Percentiles rank a stretch among this genome's conserved stretches.
phyloP scores from a whole-genome alignment of 2,797 vertebrate genomes.

The Phalloptychus januarius region DNA sequence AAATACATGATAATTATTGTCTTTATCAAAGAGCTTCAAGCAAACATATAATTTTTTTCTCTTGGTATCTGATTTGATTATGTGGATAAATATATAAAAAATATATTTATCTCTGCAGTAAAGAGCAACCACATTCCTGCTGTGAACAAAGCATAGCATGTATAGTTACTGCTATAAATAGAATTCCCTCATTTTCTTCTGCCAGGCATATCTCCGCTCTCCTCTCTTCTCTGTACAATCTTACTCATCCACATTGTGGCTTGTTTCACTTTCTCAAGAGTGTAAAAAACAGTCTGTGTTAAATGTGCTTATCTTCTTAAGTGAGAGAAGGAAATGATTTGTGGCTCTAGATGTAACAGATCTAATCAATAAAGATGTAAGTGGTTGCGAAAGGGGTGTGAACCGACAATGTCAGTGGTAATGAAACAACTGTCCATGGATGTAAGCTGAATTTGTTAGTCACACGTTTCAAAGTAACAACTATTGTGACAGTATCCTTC shows the following conservation, averaged over 20 bases:
- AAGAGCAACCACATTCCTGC: background rate
- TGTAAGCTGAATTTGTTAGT: constrained; percentile 50
- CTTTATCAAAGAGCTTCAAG: background rate
- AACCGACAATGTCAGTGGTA: constrained; percentile 25
- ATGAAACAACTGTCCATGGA: constrained; percentile 46
- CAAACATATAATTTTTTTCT: background rate
- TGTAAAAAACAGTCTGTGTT: constrained; percentile 7
- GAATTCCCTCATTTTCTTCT: background rate
- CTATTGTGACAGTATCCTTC: constrained; percentile 23
- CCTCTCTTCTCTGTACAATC: background rate
- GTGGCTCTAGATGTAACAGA: constrained; percentile 28
- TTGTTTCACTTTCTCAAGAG: background rate
- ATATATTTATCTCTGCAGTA: background rate
- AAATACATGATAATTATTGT: background rate
- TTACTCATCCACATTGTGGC: background rate
- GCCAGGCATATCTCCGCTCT: background rate
- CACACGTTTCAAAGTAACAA: constrained; percentile 45
- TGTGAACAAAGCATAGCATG: background rate
- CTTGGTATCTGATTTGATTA: background rate
- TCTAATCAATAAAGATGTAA: constrained; percentile 49
- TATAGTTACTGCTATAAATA: constrained; percentile 1
- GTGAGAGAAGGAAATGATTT: constrained; percentile 25
- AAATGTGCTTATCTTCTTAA: constrained; percentile 18
- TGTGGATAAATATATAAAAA: background rate
- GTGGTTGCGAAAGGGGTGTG: constrained; percentile 29